A percentile compares a stretch with the other conserved stretches of the same genome.
Conservation (phyloP, 2,113 vertebrate species). For the Gavialis gangeticus region DNA sequence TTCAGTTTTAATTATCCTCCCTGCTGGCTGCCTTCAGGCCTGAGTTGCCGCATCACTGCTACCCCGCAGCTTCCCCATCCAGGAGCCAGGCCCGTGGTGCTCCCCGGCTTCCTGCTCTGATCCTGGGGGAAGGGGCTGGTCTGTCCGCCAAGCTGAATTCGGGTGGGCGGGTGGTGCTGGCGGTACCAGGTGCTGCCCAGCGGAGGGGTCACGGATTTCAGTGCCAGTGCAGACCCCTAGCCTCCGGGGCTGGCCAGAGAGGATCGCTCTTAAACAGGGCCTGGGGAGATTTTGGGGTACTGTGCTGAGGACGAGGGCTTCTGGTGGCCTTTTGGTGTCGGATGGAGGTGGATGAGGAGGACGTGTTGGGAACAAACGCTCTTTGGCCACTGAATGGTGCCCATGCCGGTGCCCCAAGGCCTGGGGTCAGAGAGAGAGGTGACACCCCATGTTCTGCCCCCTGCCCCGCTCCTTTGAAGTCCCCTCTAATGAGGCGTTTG, state of each 20-base stretch:
- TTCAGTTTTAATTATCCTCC: background rate
- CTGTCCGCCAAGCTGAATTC: background rate
- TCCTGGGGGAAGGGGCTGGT: background rate
- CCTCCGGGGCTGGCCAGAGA: background rate
- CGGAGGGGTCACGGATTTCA: background rate
- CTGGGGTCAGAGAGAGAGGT: too few relatives aligned
- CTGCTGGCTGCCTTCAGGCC: background rate
- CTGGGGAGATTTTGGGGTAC: background rate
- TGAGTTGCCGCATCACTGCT: background rate
- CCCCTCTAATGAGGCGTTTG: background rate
- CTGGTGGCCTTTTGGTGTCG: too few relatives aligned
- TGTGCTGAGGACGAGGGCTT: too few relatives aligned
- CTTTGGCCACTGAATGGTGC: too few relatives aligned
- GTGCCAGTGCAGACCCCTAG: too few relatives aligned
- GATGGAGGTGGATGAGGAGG: too few relatives aligned
- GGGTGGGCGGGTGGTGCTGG: background rate
- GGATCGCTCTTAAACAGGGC: background rate
- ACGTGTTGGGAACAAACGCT: too few relatives aligned
- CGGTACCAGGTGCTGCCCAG: background rate
- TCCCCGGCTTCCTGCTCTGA: background rate
- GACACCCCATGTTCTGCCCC: background rate
- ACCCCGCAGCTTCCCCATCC: background rate
- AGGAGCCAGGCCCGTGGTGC: background rate
- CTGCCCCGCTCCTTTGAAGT: background rate
- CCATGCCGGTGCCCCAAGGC: too few relatives aligned